Conservation (phyloP, 2,888 invertebrate species). For the Agonum fuliginosum region DNA sequence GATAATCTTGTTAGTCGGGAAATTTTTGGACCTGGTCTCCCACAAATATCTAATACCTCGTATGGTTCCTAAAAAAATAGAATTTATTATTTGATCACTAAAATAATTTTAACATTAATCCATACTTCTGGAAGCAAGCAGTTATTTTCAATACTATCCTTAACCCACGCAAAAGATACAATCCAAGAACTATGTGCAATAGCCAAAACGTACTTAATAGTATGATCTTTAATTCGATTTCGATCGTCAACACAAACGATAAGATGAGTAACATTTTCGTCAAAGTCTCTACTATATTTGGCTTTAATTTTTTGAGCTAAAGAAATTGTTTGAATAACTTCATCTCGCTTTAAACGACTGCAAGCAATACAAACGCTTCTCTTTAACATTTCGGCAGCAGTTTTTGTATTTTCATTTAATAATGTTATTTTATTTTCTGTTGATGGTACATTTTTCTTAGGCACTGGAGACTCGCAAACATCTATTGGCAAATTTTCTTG, state of each 20-base stretch:
- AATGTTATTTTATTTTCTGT: constrained; percentile 19
- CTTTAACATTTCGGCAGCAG: neutral
- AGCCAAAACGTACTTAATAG: constrained; percentile 76
- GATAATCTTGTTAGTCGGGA: constrained; percentile 71
- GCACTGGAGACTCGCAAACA: constrained; percentile 15
- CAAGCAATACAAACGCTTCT: constrained; percentile 66
- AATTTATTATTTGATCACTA: neutral
- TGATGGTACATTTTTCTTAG: neutral
- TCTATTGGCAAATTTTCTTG: constrained; percentile 6
- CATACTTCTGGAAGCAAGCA: constrained; percentile 73
- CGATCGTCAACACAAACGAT: constrained; percentile 68
- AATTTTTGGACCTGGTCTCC: constrained; percentile 74
- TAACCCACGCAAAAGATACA: constrained; percentile 75
- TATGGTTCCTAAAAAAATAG: constrained; percentile 71
- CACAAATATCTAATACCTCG: constrained; percentile 75
- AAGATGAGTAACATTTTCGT: constrained; percentile 69
- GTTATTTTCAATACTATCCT: constrained; percentile 72
- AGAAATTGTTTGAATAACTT: constrained; percentile 66
- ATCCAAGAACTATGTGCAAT: constrained; percentile 78
- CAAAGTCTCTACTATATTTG: constrained; percentile 66
- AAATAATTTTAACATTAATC: constrained; percentile 50
- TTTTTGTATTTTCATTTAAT: neutral
- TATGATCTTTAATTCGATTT: constrained; percentile 68
- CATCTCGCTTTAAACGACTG: constrained; percentile 67
- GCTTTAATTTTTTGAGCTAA: constrained; percentile 68